Base-by-base conservation (phyloP, 2,113 vertebrate species). In the Epinephelus lanceolatus region DNA sequence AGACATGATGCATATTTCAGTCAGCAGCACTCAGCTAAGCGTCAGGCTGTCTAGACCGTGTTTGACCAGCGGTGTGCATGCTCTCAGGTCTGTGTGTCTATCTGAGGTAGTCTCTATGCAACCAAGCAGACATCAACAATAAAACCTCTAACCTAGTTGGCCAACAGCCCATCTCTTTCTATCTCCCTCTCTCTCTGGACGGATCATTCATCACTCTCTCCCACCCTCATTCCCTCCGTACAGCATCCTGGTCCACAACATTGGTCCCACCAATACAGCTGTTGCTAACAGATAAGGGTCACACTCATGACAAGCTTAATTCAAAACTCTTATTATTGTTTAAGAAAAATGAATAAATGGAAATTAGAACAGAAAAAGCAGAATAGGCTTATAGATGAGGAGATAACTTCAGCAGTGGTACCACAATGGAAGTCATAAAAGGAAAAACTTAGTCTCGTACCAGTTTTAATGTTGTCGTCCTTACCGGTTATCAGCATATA, bases 81-180 rank as follows among this genome's bases (percentile, higher is more conserved):
- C 81, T 86, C 62, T 49, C 62, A 67, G 66, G 76, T 74, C 74
- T 78, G 60, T 83, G 80, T 89, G 85, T 90, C 78, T 85, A 78
- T 86, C 73, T 60, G 80, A 68, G 71, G 67, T 57, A 81, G 85
- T 92, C 86, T 89, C 83, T 40, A 88, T 71, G 88, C 77, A 78
- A 87, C 89, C 45, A 21, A 66, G 73, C 82, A 75, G 76, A 80
- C 78, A 84, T 88, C 82, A 83, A 84, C 82, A 93, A 61, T 14
- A 77, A 78, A 86, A 88, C 80, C 89, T 88, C 77, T 72, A 84
- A 86, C 88, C 89, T 76, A 87, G 74, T 91, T 93, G 91, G 86
- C 82, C 59, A 40, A 23, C 49, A 70, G 85, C 90, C 77, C 57
- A 60, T 56, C 74, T 66, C 81, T 76, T 79, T 86, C 62, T 62